Evolutionary conservation across 1,140 invertebrate species (phyloP).

Genomic region (Chrysomallon squamiferum): DNA sequence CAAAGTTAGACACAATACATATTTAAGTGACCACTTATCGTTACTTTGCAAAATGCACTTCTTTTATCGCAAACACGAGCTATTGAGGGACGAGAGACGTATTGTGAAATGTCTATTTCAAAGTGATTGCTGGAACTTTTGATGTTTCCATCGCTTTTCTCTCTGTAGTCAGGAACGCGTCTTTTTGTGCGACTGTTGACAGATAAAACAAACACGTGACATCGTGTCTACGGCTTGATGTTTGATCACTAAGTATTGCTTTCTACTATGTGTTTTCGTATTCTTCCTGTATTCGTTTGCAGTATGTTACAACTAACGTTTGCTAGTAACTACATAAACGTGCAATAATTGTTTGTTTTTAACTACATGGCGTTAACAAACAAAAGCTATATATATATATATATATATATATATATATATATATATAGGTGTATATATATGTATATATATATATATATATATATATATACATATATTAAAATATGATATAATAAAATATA

Average conservation of each 20-base stretch:
- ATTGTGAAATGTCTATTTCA: neutral
- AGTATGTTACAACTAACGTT: neutral
- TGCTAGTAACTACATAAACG: neutral
- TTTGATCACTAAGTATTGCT: neutral
- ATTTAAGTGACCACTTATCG: constrained; percentile 1
- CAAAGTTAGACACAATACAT: neutral
- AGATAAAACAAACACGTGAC: neutral
- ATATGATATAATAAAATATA: neutral
- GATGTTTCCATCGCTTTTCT: neutral
- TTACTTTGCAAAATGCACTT: constrained; percentile 1
- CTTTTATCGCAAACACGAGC: neutral
- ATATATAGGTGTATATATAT: neutral
- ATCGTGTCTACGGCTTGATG: neutral
- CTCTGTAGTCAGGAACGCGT: neutral
- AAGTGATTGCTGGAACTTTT: neutral
- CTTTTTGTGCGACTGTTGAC: neutral
- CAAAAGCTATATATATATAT: neutral
- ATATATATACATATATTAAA: neutral
- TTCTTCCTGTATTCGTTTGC: neutral
- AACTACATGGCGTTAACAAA: neutral
- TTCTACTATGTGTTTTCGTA: neutral
- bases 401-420: constrained; percentile 1
- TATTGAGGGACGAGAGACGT: no score
- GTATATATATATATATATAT: constrained; percentile 1
- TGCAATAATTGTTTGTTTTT: neutral